Conservation (phyloP, 2,797 vertebrate genomes). For the Esox masquinongy region DNA sequence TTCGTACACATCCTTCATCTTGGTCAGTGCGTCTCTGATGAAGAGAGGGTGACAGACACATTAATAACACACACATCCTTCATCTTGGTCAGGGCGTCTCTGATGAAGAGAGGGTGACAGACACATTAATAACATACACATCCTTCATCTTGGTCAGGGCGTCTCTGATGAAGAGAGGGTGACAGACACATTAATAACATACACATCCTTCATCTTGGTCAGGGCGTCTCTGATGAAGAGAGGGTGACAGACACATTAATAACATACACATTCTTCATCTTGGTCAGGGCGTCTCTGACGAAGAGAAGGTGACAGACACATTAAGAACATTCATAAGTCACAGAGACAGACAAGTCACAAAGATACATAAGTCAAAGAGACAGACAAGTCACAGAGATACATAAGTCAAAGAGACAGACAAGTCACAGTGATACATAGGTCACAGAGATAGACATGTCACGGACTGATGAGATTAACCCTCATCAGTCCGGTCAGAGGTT, state of each 20-base stretch:
- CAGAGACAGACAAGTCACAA: too few species aligned
- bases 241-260: constrained; percentile 1
- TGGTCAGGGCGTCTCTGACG: constrained; percentile 91
- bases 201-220: too few species aligned
- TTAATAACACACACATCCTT: too few species aligned
- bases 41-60: constrained; percentile 4
- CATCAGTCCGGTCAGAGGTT: too few species aligned
- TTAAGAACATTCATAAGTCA: background rate
- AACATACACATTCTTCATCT: constrained; percentile 97
- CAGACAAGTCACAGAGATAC: too few species aligned
- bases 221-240: constrained; percentile 85
- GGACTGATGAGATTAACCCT: too few species aligned
- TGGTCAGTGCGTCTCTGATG: constrained; percentile 91
- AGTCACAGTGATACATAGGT: too few species aligned
- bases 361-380: too few species aligned
- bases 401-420: too few species aligned
- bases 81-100: constrained; percentile 96
- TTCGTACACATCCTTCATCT: constrained; percentile 97
- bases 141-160: constrained; percentile 95
- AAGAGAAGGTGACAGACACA: background rate
- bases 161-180: constrained; percentile 76
- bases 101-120: constrained; percentile 49
- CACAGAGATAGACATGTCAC: too few species aligned
- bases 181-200: background rate
- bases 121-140: background rate